Base-by-base conservation (phyloP, 2,113 vertebrate genomes). In the Nerophis lumbriciformis region DNA sequence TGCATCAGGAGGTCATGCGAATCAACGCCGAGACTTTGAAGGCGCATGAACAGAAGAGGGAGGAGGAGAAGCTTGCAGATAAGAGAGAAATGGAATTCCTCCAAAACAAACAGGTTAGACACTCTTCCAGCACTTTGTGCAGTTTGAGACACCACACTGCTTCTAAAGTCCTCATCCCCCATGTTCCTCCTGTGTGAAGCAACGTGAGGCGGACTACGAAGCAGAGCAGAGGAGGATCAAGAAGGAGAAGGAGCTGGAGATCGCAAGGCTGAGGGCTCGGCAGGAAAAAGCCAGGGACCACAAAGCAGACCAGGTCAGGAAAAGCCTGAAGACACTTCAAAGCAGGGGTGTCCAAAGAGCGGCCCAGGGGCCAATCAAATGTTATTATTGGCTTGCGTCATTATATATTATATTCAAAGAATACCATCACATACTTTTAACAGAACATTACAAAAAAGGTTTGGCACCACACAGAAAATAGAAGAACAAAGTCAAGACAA, bases 171-270 rank as follows among this genome's bases (percentile, higher is more conserved):
- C 37, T 52, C 3, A 52, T 14, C 16, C 59, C 16, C 42, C 8
- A 38, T 65, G 12, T 59, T 47, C 6, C 64, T 4, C 42, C 42
- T 45, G 42, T 11, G 60, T 60, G 4, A 81, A 98, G 95, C 88
- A 90, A 55, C 88, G 87, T 0, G 94, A 94, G 64, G 90, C 90
- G 0, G 85, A 92, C 39, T 84, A 89, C 0, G 94, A 96, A 65
- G 93, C 89, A 0, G 92, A 95, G 68, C 94, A 94, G 79, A 81
- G 75, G 48, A 85, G 59, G 13, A 78, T 93, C 52, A 93, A 90
- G 37, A 83, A 50, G 81, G 92, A 95, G 71, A 95, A 94, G 68
- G 94, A 96, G 83, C 80, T 88, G 75, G 94, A 98, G 73, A 88
- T 86, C 0, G 75, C 90, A 0, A 84, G 82, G 15, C 65, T 97